phyloP scores from a whole-genome alignment of 2,888 invertebrate species.

The Mythimna ferrago region DNA sequence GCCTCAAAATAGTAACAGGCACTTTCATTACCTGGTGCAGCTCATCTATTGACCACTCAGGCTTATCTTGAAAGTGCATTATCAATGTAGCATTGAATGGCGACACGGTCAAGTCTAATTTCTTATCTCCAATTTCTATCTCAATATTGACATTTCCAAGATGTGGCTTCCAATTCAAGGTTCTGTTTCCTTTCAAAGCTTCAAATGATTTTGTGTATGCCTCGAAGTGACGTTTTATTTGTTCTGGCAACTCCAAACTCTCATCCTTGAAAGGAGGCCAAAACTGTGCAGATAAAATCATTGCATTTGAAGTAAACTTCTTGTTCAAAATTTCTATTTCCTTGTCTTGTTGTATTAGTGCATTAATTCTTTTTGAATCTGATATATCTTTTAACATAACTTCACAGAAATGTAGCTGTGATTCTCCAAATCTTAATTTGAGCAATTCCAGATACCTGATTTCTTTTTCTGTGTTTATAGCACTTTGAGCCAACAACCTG shows the following conservation, averaged over 20 bases:
- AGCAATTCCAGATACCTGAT: constrained; percentile 97
- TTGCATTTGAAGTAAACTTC: constrained; percentile 90
- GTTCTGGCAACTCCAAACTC: constrained; percentile 95
- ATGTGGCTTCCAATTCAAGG: constrained; percentile 98
- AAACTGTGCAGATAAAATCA: constrained; percentile 99
- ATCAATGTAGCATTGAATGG: constrained; percentile 98
- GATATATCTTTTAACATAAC: constrained; percentile 99
- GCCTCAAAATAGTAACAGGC: constrained; percentile 95
- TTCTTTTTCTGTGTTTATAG: constrained; percentile 97
- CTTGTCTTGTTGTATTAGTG: constrained; percentile 94
- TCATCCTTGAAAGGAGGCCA: constrained; percentile 99
- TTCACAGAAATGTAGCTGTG: constrained; percentile 99
- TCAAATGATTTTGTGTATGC: constrained; percentile 97
- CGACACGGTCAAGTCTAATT: constrained; percentile 95
- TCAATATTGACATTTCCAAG: constrained; percentile 97
- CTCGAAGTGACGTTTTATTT: constrained; percentile 95
- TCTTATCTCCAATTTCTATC: constrained; percentile 96
- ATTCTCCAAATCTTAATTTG: constrained; percentile 98
- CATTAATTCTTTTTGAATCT: constrained; percentile 98
- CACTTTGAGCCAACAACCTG: constrained; percentile 95
- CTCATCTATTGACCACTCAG: constrained; percentile 96
- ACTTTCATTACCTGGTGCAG: constrained; percentile 96
- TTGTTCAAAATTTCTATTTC: constrained; percentile 85
- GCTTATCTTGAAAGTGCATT: constrained; percentile 97
- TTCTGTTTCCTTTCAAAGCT: constrained; percentile 97